Base-by-base conservation (phyloP, 2,113 vertebrate genomes). In the Planiliza haematocheilus region DNA sequence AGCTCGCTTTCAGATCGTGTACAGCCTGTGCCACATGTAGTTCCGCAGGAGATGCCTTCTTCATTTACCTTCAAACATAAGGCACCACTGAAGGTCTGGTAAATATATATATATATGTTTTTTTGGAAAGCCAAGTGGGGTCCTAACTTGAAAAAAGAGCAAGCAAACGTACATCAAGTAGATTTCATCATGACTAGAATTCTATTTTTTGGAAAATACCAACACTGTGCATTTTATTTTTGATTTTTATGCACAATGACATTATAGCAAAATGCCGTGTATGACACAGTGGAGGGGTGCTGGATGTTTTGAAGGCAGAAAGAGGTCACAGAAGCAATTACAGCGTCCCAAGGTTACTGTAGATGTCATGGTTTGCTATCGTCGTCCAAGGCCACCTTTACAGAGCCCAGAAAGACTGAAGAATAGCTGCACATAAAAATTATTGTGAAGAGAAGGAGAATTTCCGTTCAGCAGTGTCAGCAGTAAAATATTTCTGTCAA, bases 261-360 rank as follows among this genome's bases (percentile, higher is more conserved):
- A 30, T 30, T 5, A 30, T n/a, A n/a, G n/a, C n/a, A n/a, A n/a
- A n/a, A n/a, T n/a, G n/a, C n/a, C n/a, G n/a, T 8, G n/a, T 42
- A 4, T 58, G 5, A 50, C 8, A 8, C 41, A 24, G 36, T 11
- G 0, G 43, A 56, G 16, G 52, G 57, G 7, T 61, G 2, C 36
- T 7, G 8, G 17, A 43, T 34, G 61, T 43, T 81, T 8, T 64
- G 9, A 77, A 55, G 60, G 63, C 68, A 70, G 45, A 42, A 39
- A 65, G 56, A 81, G 84, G 80, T 86, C 70, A 82, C 41, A 59
- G 17, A 53, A 74, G 76, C 46, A 76, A 74, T 82, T 75, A 70
- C n/a, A 37, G 24, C 39, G 55, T 53, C 18, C 46, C 52, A 78
- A 76, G 79, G 73, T 78, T 53, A 73, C 41, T 8, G n/a, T 13